Evolutionary conservation across 2,113 vertebrate species (phyloP), one percentile per base, ranked within the genome.

Genomic region (Microtus richardsoni): DNA sequence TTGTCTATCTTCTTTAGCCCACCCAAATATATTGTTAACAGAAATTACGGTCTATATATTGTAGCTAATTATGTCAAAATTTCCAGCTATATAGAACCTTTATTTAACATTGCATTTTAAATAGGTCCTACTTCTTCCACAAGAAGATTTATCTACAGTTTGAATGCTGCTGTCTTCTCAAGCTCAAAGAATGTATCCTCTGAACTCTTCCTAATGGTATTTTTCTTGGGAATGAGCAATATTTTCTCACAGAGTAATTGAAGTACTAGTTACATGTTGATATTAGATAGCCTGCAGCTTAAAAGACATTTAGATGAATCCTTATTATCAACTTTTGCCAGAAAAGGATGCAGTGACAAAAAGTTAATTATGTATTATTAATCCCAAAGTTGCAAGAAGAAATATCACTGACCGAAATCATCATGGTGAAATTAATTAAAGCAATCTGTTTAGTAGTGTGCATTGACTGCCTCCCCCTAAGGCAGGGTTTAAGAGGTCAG

Each of bases 211-310:
- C 28, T 82, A 78, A 85, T 7, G 33, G 16, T 64, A 85, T 85
- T 92, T 93, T 93, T 47, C 70, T 95, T 93, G 66, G 44, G 39
- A 78, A 21, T 9, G 49, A 96, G 77, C 73, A 95, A 58, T 92
- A 84, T 92, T 96, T 96, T 92, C 66, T 93, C 71, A 89, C 60
- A 90, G 39, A 93, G 28, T 93, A 95, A 88, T 85, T 68, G 52
- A 93, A 91, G 49, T 80, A 80, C 44, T 71, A 94, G 47, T 75
- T 84, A 26, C 74, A 44, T 92, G 82, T 86, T 92, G 80, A 92
- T 85, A 88, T 28, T 0, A 3, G 91, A 70, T 85, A 95, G 75
- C 62, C 80, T 62, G 41, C 66, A 21, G 88, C 64, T 95, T 95
- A 71, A 87, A 87, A 88, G n/a, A 93, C 62, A 90, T 36, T 64